Evolutionary conservation across 2,888 invertebrate species (phyloP).

Genomic region (Cantharis lateralis): DNA sequence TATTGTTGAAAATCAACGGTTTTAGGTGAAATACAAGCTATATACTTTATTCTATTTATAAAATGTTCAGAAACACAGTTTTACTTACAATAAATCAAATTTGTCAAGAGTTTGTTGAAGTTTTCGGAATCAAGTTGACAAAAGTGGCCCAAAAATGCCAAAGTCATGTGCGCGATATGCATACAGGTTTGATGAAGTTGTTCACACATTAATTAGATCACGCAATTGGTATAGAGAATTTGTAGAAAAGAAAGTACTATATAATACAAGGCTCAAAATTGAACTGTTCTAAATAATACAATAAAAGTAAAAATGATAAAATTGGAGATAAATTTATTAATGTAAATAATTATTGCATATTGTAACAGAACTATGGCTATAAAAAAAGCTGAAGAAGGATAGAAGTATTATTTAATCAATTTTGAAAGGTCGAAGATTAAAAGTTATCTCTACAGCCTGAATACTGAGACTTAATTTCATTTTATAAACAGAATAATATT

Average conservation of each 20-base stretch:
- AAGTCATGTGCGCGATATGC: neutral
- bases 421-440: slow-evolving; percentile 15
- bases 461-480: neutral
- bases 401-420: slow-evolving; percentile 4
- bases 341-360: slow-evolving; percentile 12
- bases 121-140: neutral
- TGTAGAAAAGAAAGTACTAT: neutral
- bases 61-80: neutral
- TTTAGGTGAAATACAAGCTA: too few species aligned
- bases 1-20: too few species aligned
- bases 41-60: neutral
- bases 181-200: slow-evolving; percentile 7
- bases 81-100: slow-evolving; percentile 8
- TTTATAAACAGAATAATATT: neutral
- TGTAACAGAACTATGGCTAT: neutral
- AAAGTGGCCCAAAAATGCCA: slow-evolving; percentile 3
- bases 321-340: neutral
- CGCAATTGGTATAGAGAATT: neutral
- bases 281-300: slow-evolving; percentile 10
- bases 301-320: slow-evolving; percentile 4
- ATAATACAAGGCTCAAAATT: slow-evolving; percentile 4
- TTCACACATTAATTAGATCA: slow-evolving; percentile 4
- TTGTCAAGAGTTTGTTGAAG: neutral
- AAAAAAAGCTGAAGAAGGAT: neutral
- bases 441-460: slow-evolving; percentile 16